These are phyloP conservation scores for Subacronicta megacephala DNA, from an alignment of 2,888 invertebrate species.

Conservation along the genomic window DNA sequence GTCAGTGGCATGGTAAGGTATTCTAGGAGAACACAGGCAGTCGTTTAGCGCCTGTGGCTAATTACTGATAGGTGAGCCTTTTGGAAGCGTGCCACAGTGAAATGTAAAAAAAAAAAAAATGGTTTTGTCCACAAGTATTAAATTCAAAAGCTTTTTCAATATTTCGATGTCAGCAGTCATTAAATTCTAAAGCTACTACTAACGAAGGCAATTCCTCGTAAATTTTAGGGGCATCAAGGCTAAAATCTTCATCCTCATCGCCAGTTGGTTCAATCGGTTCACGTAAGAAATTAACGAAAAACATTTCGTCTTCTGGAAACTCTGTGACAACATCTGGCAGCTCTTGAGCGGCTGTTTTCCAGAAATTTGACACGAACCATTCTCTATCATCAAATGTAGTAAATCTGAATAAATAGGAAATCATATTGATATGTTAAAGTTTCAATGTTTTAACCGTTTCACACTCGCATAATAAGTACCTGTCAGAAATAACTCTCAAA, in stretches of 20 bases:
- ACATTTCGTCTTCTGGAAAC: conserved; percentile 91
- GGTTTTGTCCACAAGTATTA: too few species aligned
- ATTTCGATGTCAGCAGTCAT: too few species aligned
- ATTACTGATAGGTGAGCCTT: too few species aligned
- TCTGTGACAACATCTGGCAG: conserved; percentile 82
- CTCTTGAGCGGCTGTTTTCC: conserved; percentile 89
- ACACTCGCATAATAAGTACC: conserved; percentile 77
- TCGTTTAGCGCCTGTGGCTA: too few species aligned
- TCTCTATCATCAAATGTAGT: conserved; percentile 84
- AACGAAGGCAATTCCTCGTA: conserved; percentile 95
- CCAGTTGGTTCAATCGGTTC: conserved; percentile 95
- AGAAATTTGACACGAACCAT: conserved; percentile 93
- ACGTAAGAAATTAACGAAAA: conserved; percentile 95
- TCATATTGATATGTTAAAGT: too few species aligned
- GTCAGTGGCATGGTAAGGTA: too few species aligned
- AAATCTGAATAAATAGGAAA: conserved; percentile 65
- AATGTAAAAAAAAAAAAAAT: too few species aligned
- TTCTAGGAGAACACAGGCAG: too few species aligned
- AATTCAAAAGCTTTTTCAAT: too few species aligned
- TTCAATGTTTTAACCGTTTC: too few species aligned
- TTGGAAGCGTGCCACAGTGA: too few species aligned
- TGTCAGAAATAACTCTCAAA: conserved; percentile 95
- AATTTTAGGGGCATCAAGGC: conserved; percentile 94
- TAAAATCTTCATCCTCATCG: conserved; percentile 92
- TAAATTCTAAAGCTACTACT: conserved; percentile 33